phyloP scores from a whole-genome alignment of 1,140 invertebrate genomes.

The Leptinotarsa texana region DNA sequence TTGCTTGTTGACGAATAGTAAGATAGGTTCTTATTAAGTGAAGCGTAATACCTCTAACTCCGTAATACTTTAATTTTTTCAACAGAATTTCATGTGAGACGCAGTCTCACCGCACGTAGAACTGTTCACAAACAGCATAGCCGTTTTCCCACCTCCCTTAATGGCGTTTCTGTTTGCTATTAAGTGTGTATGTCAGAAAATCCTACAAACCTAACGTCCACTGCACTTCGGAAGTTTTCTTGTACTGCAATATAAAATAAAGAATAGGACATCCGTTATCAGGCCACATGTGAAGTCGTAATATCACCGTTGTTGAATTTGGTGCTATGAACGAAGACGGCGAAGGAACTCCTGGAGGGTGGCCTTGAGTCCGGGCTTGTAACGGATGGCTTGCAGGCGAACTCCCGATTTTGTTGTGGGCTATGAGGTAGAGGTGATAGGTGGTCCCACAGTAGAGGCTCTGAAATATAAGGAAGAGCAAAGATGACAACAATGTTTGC shows the following conservation, averaged over 20 bases:
- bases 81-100: too few species aligned
- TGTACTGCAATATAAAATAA: constrained; percentile 78
- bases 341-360: constrained; percentile 70
- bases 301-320: constrained; percentile 72
- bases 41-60: too few species aligned
- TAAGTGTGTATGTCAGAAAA: too few species aligned
- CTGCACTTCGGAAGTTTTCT: constrained; percentile 61
- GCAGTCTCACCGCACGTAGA: too few species aligned
- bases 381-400: constrained; percentile 71
- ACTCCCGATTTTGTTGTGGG: constrained; percentile 74
- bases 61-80: too few species aligned
- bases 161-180: too few species aligned
- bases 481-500: too few species aligned
- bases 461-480: constrained; percentile 48
- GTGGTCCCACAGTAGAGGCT: constrained; percentile 72
- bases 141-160: too few species aligned
- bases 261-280: constrained; percentile 79
- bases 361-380: constrained; percentile 72
- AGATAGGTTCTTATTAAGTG: too few species aligned
- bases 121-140: too few species aligned
- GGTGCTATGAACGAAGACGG: constrained; percentile 66
- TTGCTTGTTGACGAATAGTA: too few species aligned
- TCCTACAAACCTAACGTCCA: constrained; percentile 62
- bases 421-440: constrained; percentile 72
- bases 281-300: constrained; percentile 76